Base-by-base conservation (phyloP, 2,113 vertebrate genomes). In the Rhea americana region DNA sequence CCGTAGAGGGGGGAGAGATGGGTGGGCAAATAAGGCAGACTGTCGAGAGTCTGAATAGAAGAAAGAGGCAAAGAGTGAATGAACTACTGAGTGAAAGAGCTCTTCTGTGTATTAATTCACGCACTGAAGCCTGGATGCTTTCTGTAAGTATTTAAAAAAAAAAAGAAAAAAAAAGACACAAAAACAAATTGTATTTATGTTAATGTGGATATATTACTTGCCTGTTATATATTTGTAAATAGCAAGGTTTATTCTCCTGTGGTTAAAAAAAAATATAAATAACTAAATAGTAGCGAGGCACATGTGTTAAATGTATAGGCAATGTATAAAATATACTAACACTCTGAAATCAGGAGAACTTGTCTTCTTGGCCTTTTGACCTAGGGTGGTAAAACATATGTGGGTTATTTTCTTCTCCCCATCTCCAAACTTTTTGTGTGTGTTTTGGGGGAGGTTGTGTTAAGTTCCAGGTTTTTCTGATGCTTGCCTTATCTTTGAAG, bases 21-120 rank as follows among this genome's bases (percentile, higher is more conserved):
- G 59, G 45, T 71, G 82, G 80, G 82, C 25, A 68, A 41, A 55
- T 9, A 16, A 88, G 45, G 53, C 61, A 76, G 78, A 32, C 16
- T 72, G 86, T 61, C 73, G 32, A 88, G 55, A 89, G 71, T 68
- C 94, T 85, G 62, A 10, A 41, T 61, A 53, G 74, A 79, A 55
- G 67, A 45, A 77, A 91, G 88, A 35, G 86, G 94, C 53, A 97
- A 97, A 96, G 97, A 98, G 97, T 95, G 96, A 97, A 96, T 98
- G 98, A 98, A 99, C 99, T 99, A 99, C 99, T 99, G 99, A 99
- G 98, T 96, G 97, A 98, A 98, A 97, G 96, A 97, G 97, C 97
- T 98, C 97, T 96, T 97, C 97, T 98, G 65, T 97, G 97, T 98
- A 97, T 97, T 97, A 96, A 97, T 97, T 98, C 97, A 98, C 98